A percentile compares a stretch with the other conserved stretches of the same genome.
Evolutionary conservation across 2,113 vertebrate species (phyloP).

Genomic region (Pogonocichla stellata): DNA sequence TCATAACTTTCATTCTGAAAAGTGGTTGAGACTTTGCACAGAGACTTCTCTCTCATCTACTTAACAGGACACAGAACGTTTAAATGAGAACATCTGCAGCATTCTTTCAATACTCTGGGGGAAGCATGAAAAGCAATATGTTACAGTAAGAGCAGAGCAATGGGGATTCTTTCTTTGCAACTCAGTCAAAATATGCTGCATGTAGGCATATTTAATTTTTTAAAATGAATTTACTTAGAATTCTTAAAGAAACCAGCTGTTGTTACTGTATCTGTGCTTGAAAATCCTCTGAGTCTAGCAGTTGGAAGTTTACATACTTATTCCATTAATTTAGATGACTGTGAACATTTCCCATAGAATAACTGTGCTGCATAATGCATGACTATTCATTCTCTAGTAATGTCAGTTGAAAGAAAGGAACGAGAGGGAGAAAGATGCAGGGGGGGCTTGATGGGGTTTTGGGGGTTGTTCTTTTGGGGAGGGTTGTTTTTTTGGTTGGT

Average conservation of each 20-base stretch:
- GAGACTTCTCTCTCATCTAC: neutral
- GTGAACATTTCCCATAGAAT: constrained; percentile 9
- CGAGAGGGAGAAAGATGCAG: neutral
- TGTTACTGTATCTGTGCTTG: neutral
- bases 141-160: neutral
- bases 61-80: neutral
- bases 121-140: constrained; percentile 28
- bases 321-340: constrained; percentile 44
- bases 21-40: neutral
- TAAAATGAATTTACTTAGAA: neutral
- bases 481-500: neutral
- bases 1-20: neutral
- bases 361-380: constrained; percentile 18
- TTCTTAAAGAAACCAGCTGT: constrained; percentile 45
- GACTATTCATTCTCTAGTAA: neutral
- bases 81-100: constrained; percentile 39
- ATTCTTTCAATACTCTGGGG: neutral
- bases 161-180: constrained; percentile 20
- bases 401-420: neutral
- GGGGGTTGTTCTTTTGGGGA: neutral
- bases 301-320: constrained; percentile 35
- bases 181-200: neutral
- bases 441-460: neutral
- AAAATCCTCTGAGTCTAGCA: constrained; percentile 20
- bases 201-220: constrained; percentile 34